Conservation (phyloP, 2,888 invertebrate genomes). For the Cerastis leucographa region DNA sequence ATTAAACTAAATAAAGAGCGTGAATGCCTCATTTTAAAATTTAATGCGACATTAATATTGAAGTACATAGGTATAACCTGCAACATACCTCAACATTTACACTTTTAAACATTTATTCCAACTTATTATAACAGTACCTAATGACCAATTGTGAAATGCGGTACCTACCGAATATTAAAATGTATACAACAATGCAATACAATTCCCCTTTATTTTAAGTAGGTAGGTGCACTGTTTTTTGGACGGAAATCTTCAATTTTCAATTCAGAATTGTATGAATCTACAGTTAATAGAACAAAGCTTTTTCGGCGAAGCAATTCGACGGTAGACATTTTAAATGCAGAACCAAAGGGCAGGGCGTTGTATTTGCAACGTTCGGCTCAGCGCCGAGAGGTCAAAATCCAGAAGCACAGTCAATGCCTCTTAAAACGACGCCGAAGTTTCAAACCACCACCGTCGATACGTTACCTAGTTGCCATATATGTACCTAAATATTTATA, state of each 20-base stretch:
- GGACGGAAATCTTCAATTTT: slow-evolving; percentile 24
- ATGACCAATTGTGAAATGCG: background rate
- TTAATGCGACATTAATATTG: background rate
- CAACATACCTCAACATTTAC: background rate
- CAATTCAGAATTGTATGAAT: slow-evolving; percentile 12
- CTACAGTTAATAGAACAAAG: slow-evolving; percentile 4
- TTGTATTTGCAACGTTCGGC: background rate
- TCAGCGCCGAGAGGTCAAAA: background rate
- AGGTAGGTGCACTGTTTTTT: background rate
- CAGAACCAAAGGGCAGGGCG: background rate
- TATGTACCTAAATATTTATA: background rate
- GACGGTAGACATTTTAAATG: background rate
- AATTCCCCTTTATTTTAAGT: slow-evolving; percentile 1
- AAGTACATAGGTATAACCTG: background rate
- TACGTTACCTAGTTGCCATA: no score
- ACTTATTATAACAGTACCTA: background rate
- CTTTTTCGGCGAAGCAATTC: background rate
- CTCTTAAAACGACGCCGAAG: no score
- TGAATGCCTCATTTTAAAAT: background rate
- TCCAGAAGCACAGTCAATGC: background rate
- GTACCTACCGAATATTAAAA: background rate
- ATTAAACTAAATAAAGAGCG: no score
- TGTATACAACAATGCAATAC: slow-evolving; percentile 3
- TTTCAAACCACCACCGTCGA: background rate
- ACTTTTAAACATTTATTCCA: background rate